Evolutionary conservation across 64 coral and sea anemone species (phyloP), one percentile per base, ranked within the genome.

Genomic region (Stichodactyla mertensii): DNA sequence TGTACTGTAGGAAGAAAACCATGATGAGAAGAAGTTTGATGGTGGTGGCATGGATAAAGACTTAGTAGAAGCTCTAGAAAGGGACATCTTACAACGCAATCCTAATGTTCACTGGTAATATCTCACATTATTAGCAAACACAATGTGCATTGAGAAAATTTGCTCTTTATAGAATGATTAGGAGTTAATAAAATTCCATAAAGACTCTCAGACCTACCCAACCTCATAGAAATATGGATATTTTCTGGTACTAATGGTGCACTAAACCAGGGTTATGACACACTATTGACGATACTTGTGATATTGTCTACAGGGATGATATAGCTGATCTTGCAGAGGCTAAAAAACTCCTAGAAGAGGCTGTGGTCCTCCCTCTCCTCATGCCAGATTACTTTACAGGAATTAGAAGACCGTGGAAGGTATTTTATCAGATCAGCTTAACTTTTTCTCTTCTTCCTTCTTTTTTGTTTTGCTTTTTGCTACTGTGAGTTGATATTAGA

Each of bases 51-150:
- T 92, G 54, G 97, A 99, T 85, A 99, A 99, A 85, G 97, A 99
- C 80, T 79, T 99, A 54, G 97, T 99, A 18, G 97, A 99, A 57
- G 93, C 93, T 19, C 86, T 99, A 23, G 97, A 99, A 88, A 82
- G 97, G 89, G 97, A 99, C 83, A 99, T 99, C 71, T 84, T 99
- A 24, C 97, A 99, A 86, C 94, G 86, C 23, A 99, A 99, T 87
- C 97, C 97, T 7, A 99, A 99, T 93, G 97, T 99, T 60, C 97
- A 99, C 82, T 99, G 97, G 97, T 99, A 85, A 86, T 93, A 57
- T 16, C 5, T 9, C 6, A 20, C 19, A 36, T 74, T 74, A 26
- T 31, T n/a, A 6, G 22, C 19, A 5, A 23, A 66, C 0, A n/a
- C 4, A 52, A 83, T 19, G 28, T 52, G 45, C 81, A 53, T 19